Percentiles rank a stretch among this genome's conserved stretches.
Evolutionary conservation across 1,140 invertebrate genomes (phyloP).

Genomic region (Andricus grossulariae): DNA sequence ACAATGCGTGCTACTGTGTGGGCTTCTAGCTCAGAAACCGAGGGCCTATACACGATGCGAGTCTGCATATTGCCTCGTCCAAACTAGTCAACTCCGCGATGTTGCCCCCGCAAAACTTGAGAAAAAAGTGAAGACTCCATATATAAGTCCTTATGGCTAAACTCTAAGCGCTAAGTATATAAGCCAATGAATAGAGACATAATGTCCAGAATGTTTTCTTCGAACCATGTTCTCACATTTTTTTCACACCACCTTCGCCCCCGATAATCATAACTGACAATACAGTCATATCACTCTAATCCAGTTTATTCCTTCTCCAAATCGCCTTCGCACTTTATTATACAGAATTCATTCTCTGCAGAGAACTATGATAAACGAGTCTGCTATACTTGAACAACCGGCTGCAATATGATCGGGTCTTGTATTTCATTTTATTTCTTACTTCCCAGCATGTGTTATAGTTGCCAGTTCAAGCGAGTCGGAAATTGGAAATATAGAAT

Average conservation of each 20-base stretch:
- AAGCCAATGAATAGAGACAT: not conserved
- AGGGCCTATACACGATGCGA: constrained; percentile 20
- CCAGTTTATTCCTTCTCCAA: constrained; percentile 1
- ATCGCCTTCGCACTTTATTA: constrained; percentile 9
- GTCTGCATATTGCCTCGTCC: constrained; percentile 24
- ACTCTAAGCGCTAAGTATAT: not conserved
- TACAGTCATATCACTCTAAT: not conserved
- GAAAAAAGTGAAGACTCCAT: not conserved
- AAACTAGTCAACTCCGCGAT: constrained; percentile 5
- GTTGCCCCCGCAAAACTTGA: not conserved
- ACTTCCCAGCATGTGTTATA: constrained; percentile 12
- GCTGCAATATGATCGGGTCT: not conserved
- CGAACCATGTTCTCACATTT: not conserved
- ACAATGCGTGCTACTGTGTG: constrained; percentile 30
- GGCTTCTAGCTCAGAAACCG: constrained; percentile 21
- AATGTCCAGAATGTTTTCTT: not conserved
- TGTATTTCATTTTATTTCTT: constrained; percentile 16
- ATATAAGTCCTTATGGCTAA: not conserved
- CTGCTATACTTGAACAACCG: not conserved
- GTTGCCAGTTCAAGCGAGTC: not conserved
- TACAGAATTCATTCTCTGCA: not conserved
- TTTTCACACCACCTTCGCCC: not conserved
- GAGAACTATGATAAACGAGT: constrained; percentile 9
- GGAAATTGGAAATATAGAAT: not conserved
- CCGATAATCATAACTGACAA: not conserved